These are phyloP conservation scores for Ooceraea biroi DNA, from an alignment of 1,140 invertebrate species.

Conservation along the genomic window DNA sequence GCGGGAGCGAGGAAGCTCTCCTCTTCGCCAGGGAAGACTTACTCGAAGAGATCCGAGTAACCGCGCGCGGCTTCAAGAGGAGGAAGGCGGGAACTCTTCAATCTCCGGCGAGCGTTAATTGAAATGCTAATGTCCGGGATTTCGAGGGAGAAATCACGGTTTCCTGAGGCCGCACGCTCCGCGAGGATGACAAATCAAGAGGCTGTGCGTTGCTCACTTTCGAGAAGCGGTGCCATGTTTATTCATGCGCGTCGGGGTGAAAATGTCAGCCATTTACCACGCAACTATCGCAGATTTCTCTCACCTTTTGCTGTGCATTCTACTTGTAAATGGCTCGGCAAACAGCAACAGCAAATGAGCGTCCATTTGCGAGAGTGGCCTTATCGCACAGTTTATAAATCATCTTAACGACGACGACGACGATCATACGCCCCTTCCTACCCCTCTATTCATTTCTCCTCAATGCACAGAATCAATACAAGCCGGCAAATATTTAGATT, in stretches of 20 bases:
- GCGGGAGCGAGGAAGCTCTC: too few species aligned
- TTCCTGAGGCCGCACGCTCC: background rate
- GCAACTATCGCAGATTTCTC: constrained; percentile 62
- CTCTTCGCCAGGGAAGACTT: too few species aligned
- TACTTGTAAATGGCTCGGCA: constrained; percentile 30
- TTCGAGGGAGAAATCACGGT: background rate
- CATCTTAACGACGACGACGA: constrained; percentile 2
- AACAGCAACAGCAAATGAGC: constrained; percentile 20
- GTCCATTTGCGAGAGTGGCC: constrained; percentile 23
- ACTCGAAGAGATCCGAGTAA: too few species aligned
- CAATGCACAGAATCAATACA: background rate
- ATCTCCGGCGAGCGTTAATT: too few species aligned
- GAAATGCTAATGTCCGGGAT: background rate
- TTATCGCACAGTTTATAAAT: constrained; percentile 40
- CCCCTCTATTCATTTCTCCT: background rate
- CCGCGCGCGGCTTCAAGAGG: too few species aligned
- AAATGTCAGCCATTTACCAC: constrained; percentile 75
- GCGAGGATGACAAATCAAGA: constrained; percentile 6
- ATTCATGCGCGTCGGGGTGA: constrained; percentile 62
- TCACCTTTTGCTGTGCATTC: constrained; percentile 63
- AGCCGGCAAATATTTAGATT: constrained; percentile 13
- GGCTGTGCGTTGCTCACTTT: constrained; percentile 23
- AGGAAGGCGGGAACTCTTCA: too few species aligned
- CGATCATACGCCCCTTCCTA: background rate
- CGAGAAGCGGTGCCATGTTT: constrained; percentile 32